Conservation (phyloP, 2,113 vertebrate species). For the Platysternon megacephalum region DNA sequence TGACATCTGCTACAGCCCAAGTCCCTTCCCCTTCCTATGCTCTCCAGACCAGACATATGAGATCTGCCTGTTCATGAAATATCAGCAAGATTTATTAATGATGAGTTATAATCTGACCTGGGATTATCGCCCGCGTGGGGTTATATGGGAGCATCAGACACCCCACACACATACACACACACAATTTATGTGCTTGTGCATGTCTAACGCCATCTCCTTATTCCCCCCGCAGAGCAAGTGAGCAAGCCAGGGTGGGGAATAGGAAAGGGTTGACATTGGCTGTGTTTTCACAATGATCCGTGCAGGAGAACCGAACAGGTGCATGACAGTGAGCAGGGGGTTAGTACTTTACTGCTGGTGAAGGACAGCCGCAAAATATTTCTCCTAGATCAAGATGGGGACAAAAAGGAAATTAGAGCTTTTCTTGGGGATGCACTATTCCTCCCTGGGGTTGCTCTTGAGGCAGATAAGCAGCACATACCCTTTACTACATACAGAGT, state of each 20-base stretch:
- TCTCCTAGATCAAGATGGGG: neutral
- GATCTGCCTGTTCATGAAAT: neutral
- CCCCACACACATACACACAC: too few relatives aligned
- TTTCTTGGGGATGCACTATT: neutral
- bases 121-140: neutral
- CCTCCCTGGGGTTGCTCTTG: neutral
- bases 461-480: rapidly evolving
- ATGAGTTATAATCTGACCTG: neutral
- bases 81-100: neutral
- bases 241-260: neutral
- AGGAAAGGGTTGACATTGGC: neutral
- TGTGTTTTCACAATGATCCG: neutral
- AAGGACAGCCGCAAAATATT: neutral
- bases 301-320: neutral
- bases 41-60: neutral
- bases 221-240: neutral
- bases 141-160: neutral
- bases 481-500: neutral
- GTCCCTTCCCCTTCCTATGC: neutral
- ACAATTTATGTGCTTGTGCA: neutral
- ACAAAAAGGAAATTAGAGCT: neutral
- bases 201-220: neutral
- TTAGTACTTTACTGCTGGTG: neutral
- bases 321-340: neutral
- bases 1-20: neutral